Conservation (phyloP, 2,797 vertebrate species). For the Anguilla marmorata region DNA sequence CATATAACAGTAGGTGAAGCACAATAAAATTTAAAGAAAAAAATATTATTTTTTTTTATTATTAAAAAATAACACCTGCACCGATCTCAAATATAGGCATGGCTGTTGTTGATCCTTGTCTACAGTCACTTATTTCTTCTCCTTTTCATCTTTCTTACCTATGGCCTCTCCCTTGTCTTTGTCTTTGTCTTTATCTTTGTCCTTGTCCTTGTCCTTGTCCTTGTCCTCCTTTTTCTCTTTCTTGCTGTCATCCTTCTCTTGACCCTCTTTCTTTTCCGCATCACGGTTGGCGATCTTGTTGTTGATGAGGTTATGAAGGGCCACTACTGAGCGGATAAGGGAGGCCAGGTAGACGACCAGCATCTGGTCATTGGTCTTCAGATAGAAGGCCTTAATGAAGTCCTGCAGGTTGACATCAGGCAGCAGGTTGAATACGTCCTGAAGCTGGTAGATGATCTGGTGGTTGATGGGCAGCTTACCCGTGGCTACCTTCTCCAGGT, state of each 20-base stretch:
- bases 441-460: constrained; percentile 98
- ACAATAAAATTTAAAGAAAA: constrained; percentile 20
- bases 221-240: constrained; percentile 97
- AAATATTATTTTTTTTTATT: background rate
- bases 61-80: constrained; percentile 20
- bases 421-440: constrained; percentile 96
- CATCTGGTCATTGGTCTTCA: constrained; percentile 99
- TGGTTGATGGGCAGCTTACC: constrained; percentile 98
- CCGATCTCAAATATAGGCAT: constrained; percentile 35
- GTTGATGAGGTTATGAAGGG: constrained; percentile 98
- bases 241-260: constrained; percentile 96
- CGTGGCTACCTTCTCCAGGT: constrained; percentile 90
- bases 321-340: constrained; percentile 94
- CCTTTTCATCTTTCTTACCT: constrained; percentile 71
- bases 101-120: constrained; percentile 34
- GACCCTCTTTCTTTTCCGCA: constrained; percentile 96
- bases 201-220: constrained; percentile 75
- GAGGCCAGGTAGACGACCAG: constrained; percentile 97
- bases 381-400: constrained; percentile 97
- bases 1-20: constrained; percentile 27
- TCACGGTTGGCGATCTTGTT: constrained; percentile 99
- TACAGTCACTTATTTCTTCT: constrained; percentile 56
- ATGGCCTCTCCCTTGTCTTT: constrained; percentile 75
- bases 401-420: constrained; percentile 94
- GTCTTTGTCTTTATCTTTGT: constrained; percentile 71